Percentiles rank a stretch among this genome's conserved stretches.
These are phyloP conservation scores for Mixornis gularis DNA, from an alignment of 2,113 vertebrate species.

Conservation along the genomic window DNA sequence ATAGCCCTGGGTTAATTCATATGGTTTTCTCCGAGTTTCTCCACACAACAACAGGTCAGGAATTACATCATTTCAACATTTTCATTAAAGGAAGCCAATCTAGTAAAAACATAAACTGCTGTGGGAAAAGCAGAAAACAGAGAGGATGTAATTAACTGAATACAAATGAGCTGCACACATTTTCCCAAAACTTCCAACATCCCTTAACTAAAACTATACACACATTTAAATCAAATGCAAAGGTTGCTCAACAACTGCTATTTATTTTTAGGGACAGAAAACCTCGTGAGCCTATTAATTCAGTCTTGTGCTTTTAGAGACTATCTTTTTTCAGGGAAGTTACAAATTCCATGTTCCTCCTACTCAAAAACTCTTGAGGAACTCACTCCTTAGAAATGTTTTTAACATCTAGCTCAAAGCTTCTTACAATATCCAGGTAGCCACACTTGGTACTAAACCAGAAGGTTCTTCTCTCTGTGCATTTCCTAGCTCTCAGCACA, in stretches of 20 bases:
- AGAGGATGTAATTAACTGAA: not conserved
- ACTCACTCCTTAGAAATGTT: not conserved
- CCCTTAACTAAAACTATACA: not conserved
- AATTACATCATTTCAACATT: not conserved
- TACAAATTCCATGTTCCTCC: not conserved
- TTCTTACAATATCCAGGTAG: not conserved
- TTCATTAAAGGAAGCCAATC: not conserved
- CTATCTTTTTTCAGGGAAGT: not conserved
- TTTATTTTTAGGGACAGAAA: not conserved
- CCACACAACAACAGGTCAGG: not conserved
- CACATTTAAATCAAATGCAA: not conserved
- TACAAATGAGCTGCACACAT: not conserved
- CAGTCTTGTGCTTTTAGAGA: not conserved
- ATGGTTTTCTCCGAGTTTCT: not conserved
- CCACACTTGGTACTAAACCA: not conserved
- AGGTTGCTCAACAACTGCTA: not conserved
- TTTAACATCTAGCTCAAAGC: not conserved
- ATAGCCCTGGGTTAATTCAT: not conserved
- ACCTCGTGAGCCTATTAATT: accelerated
- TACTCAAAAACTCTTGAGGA: not conserved
- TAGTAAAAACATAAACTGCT: not conserved
- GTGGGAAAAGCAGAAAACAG: not conserved
- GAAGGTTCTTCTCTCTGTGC: not conserved
- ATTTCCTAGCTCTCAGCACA: not conserved
- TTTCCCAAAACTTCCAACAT: not conserved